A percentile compares a stretch with the other conserved stretches of the same genome.
phyloP scores from a whole-genome alignment of 2,797 vertebrate species.

The Lepilemur ruficaudatus region DNA sequence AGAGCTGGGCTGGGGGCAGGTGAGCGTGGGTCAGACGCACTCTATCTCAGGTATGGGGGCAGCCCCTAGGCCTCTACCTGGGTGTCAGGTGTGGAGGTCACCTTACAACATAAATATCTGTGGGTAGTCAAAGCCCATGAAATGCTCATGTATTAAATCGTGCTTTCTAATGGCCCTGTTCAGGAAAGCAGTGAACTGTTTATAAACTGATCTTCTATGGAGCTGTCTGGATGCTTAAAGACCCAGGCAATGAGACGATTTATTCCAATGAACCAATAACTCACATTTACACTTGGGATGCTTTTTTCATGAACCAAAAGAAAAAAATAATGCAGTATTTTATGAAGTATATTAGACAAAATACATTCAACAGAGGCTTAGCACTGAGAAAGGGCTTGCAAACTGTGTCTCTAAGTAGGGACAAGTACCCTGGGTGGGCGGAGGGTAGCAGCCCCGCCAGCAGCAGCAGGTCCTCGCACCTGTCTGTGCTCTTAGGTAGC shows the following conservation, averaged over 20 bases:
- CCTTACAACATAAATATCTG: background rate
- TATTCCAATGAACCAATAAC: background rate
- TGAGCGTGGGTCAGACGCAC: rapidly evolving
- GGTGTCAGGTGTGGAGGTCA: background rate
- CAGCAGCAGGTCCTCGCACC: too few relatives aligned
- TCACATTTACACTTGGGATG: background rate
- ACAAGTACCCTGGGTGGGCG: background rate
- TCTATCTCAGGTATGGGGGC: background rate
- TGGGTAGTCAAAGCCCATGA: background rate
- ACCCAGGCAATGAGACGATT: background rate
- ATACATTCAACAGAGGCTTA: background rate
- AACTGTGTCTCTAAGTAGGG: background rate
- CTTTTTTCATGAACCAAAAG: background rate
- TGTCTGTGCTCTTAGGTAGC: too few relatives aligned
- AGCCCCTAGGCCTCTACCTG: background rate
- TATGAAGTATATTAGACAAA: background rate
- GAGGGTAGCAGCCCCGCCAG: too few relatives aligned
- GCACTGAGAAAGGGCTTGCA: background rate
- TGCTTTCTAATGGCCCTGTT: background rate
- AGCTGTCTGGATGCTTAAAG: background rate
- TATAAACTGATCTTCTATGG: background rate
- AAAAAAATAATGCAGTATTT: background rate
- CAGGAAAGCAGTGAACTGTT: background rate
- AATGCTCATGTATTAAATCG: background rate
- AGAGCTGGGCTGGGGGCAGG: background rate